Conservation (phyloP, 2,113 vertebrate species). For the Hypomesus transpacificus region DNA sequence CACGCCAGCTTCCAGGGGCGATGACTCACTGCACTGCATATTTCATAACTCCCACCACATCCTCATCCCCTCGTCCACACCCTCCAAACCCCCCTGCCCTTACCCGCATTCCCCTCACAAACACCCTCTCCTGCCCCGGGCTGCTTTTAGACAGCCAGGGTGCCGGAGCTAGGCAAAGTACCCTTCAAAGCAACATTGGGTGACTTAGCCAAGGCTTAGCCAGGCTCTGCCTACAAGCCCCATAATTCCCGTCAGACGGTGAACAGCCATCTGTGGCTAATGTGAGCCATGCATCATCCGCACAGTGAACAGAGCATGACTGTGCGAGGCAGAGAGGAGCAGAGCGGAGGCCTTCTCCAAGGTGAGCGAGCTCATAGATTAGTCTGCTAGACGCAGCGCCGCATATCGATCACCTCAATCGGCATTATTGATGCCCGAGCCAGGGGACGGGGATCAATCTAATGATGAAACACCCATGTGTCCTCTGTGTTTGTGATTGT, state of each 20-base stretch:
- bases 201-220: no score
- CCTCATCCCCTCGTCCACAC: constrained; percentile 11
- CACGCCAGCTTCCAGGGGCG: constrained; percentile 27
- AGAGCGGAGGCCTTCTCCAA: constrained; percentile 4
- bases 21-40: constrained; percentile 44
- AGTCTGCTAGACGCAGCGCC: constrained; percentile 17
- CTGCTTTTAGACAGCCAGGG: constrained; percentile 30
- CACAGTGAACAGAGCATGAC: background rate
- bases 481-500: background rate
- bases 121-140: background rate
- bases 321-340: background rate
- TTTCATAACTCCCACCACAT: constrained; percentile 19
- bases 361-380: constrained; percentile 18
- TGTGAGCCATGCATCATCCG: background rate
- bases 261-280: background rate
- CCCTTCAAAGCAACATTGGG: no score
- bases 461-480: constrained; percentile 26
- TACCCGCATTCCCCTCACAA: no score
- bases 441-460: constrained; percentile 16
- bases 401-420: constrained; percentile 21
- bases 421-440: constrained; percentile 28
- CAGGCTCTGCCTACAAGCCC: no score
- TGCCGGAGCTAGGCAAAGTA: background rate
- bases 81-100: constrained; percentile 1
- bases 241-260: background rate